These are phyloP conservation scores for Sardinella longiceps DNA, from an alignment of 2,797 vertebrate genomes.

Conservation along the genomic window DNA sequence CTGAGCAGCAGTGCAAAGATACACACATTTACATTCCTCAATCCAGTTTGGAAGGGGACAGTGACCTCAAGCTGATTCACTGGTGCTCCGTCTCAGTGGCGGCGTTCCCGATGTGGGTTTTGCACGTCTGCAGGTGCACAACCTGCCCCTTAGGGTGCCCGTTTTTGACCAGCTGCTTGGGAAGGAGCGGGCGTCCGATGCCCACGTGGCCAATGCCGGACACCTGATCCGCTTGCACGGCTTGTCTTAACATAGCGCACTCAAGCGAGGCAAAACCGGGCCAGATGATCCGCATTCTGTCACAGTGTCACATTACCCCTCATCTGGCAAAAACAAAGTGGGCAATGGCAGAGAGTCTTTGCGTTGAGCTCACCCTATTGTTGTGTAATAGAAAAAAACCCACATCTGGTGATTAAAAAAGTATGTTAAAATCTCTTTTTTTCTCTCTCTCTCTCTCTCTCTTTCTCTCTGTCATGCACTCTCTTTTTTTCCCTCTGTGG, in stretches of 20 bases:
- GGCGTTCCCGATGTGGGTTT: background rate
- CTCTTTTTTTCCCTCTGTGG: background rate
- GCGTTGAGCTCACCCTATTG: slow-evolving; percentile 17
- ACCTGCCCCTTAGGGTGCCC: background rate
- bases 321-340: background rate
- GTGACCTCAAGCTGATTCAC: slow-evolving; percentile 24
- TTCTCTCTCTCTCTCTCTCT: slow-evolving; percentile 12
- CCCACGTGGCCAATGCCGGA: background rate
- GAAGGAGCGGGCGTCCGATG: background rate
- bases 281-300: slow-evolving; percentile 9
- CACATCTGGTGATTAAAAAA: slow-evolving; percentile 13
- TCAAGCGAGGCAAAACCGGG: slow-evolving; percentile 16
- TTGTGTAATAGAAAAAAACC: background rate
- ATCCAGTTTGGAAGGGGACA: slow-evolving; percentile 58
- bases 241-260: slow-evolving; percentile 32
- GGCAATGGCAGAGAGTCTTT: background rate
- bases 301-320: slow-evolving; percentile 24
- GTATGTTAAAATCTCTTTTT: slow-evolving; percentile 29
- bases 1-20: slow-evolving; percentile 67
- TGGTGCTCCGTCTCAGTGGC: background rate
- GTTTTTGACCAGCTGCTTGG: background rate
- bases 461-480: background rate
- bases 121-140: background rate
- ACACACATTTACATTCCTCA: slow-evolving; percentile 68
- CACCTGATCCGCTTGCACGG: background rate